phyloP scores from a whole-genome alignment of 2,888 invertebrate genomes.

The Adineta ricciae region DNA sequence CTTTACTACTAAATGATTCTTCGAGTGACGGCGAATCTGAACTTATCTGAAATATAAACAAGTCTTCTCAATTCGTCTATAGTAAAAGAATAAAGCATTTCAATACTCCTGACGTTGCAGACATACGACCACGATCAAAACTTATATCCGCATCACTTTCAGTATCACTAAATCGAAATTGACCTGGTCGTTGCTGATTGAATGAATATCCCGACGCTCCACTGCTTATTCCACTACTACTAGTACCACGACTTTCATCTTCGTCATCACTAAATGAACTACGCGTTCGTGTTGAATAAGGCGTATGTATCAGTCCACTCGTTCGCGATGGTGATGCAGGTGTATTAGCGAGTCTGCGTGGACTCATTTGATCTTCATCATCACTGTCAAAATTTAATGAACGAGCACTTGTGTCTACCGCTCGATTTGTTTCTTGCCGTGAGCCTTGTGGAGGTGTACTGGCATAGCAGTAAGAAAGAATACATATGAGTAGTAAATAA shows the following conservation, averaged over 20 bases:
- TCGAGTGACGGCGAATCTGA: not conserved
- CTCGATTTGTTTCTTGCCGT: not conserved
- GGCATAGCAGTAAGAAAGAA: not conserved
- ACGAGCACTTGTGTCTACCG: not conserved
- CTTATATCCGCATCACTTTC: not conserved
- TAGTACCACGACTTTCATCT: not conserved
- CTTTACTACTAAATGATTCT: not conserved
- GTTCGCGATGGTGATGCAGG: no score
- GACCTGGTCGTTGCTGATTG: not conserved
- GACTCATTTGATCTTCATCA: not conserved
- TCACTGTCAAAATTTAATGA: not conserved
- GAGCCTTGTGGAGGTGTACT: not conserved
- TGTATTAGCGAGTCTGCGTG: not conserved
- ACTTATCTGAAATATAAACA: not conserved
- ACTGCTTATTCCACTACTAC: not conserved
- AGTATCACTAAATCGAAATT: not conserved
- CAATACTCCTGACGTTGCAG: not conserved
- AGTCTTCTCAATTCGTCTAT: no score
- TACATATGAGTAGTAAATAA: not conserved
- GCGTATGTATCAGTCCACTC: not conserved
- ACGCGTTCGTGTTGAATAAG: not conserved
- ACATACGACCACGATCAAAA: not conserved
- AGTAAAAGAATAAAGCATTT: no score
- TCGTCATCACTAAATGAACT: not conserved
- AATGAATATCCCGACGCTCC: not conserved